Conservation (phyloP, 1,140 invertebrate genomes). For the Artemia franciscana region DNA sequence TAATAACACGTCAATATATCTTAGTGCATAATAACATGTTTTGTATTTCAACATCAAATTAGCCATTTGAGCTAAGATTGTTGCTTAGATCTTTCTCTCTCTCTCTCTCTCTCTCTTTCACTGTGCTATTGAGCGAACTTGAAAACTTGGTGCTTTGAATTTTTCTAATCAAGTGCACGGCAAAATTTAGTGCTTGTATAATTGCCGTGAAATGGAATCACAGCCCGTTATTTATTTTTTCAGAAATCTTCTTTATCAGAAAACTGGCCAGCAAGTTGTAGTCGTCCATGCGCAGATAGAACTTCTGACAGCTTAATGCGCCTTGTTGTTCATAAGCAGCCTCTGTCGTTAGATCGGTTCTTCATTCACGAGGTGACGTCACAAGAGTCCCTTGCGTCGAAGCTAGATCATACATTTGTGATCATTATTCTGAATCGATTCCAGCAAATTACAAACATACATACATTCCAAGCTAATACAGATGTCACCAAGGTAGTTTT, state of each 20-base stretch:
- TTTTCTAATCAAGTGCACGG: too few relatives aligned
- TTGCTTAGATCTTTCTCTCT: too few relatives aligned
- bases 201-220: too few relatives aligned
- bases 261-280: constrained; percentile 25
- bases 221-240: constrained; percentile 7
- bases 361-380: constrained; percentile 35
- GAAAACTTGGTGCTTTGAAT: too few relatives aligned
- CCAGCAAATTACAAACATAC: constrained; percentile 31
- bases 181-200: too few relatives aligned
- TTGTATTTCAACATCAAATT: too few relatives aligned
- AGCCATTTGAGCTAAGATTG: too few relatives aligned
- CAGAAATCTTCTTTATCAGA: constrained; percentile 29
- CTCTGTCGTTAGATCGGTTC: constrained; percentile 37
- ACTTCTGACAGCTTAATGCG: constrained; percentile 21
- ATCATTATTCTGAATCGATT: constrained; percentile 32
- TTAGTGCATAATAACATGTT: too few relatives aligned
- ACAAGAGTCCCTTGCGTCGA: constrained; percentile 27
- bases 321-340: constrained; percentile 38
- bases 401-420: constrained; percentile 30
- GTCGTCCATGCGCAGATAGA: constrained; percentile 17
- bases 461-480: constrained; percentile 28
- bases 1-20: too few relatives aligned
- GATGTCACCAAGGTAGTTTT: constrained; percentile 27
- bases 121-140: too few relatives aligned
- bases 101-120: too few relatives aligned